A percentile compares a stretch with the other conserved stretches of the same genome.
Evolutionary conservation across 2,113 vertebrate genomes (phyloP).

Genomic region (Paraplagusia blochii): DNA sequence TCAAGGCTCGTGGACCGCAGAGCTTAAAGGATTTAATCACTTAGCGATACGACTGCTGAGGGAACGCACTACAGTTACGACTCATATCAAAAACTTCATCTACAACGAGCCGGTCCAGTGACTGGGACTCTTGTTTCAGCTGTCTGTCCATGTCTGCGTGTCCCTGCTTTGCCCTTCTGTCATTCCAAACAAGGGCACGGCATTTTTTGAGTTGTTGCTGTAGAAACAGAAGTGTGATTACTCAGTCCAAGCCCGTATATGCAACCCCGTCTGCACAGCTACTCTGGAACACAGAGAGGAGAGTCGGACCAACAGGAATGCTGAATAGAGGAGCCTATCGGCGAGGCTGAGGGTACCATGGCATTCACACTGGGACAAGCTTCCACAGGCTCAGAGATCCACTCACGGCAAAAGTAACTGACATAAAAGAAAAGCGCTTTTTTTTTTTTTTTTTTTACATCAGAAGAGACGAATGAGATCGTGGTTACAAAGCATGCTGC

Average conservation of each 20-base stretch:
- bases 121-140: too few relatives aligned
- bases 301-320: constrained; percentile 57
- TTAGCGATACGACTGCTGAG: constrained; percentile 29
- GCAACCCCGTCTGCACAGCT: constrained; percentile 43
- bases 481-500: too few relatives aligned
- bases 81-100: not conserved
- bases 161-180: constrained; percentile 10
- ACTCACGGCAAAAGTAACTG: constrained; percentile 2
- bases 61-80: too few relatives aligned
- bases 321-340: constrained; percentile 28
- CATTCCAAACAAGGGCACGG: constrained; percentile 44
- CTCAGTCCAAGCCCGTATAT: constrained; percentile 40
- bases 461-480: not conserved
- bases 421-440: constrained; percentile 18
- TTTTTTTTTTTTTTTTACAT: too few relatives aligned
- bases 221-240: constrained; percentile 44
- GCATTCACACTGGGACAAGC: constrained; percentile 25
- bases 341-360: constrained; percentile 19
- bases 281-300: constrained; percentile 52
- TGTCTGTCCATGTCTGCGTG: not conserved
- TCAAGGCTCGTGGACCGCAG: constrained; percentile 15
- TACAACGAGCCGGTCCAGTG: not conserved
- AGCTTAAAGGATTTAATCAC: constrained; percentile 42
- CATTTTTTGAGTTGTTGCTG: constrained; percentile 34
- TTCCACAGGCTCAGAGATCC: constrained; percentile 6